Conservation (phyloP, 2,888 invertebrate species). For the Agrochola litura region DNA sequence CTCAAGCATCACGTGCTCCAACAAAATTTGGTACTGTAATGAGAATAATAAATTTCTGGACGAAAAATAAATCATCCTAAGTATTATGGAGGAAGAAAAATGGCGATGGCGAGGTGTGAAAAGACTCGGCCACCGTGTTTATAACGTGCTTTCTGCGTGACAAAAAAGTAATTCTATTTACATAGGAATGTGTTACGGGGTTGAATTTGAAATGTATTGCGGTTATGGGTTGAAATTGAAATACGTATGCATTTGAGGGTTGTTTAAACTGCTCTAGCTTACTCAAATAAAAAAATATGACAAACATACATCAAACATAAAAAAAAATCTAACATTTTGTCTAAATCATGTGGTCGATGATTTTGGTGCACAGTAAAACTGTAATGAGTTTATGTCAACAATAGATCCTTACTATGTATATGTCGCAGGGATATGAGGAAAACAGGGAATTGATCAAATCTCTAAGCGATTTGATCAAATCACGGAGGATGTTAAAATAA, state of each 20-base stretch:
- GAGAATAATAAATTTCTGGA: constrained; percentile 77
- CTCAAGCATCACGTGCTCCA: constrained; percentile 73
- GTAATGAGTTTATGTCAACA: too few relatives aligned
- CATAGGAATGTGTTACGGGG: constrained; percentile 48
- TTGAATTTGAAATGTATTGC: constrained; percentile 42
- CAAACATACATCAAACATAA: too few relatives aligned
- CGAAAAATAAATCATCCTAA: constrained; percentile 74
- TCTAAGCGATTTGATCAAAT: too few relatives aligned
- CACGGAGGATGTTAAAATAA: too few relatives aligned
- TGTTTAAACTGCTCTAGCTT: background rate
- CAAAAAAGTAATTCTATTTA: constrained; percentile 58
- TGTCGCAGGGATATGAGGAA: too few relatives aligned
- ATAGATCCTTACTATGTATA: too few relatives aligned
- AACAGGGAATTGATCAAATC: too few relatives aligned
- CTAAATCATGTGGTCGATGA: too few relatives aligned
- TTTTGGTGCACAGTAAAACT: too few relatives aligned
- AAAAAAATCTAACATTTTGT: too few relatives aligned
- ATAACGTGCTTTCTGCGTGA: constrained; percentile 39
- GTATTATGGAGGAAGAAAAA: constrained; percentile 70
- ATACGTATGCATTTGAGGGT: background rate
- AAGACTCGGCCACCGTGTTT: constrained; percentile 64
- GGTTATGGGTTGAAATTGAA: constrained; percentile 16
- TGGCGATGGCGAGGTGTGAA: constrained; percentile 60
- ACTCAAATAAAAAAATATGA: too few relatives aligned
- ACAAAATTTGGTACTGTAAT: constrained; percentile 76